phyloP scores from a whole-genome alignment of 2,113 vertebrate genomes.

The Lampris incognitus region DNA sequence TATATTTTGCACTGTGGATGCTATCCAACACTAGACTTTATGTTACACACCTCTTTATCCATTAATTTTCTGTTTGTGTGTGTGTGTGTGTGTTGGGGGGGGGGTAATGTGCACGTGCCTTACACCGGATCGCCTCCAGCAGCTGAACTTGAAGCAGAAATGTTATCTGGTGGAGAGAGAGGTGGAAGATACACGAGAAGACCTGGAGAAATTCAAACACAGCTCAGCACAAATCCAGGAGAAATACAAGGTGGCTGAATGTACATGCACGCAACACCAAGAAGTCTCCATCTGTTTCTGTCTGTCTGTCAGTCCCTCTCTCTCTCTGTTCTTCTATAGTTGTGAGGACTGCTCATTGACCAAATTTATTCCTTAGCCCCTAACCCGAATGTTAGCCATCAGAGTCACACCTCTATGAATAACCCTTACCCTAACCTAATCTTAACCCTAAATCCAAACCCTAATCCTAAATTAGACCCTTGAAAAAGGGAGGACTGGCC shows the following conservation, averaged over 20 bases:
- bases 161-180: constrained; percentile 48
- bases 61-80: neutral
- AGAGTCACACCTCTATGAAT: no score
- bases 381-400: no score
- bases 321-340: no score
- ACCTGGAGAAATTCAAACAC: constrained; percentile 39
- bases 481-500: no score
- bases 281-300: neutral
- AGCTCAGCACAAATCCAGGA: constrained; percentile 44
- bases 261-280: neutral
- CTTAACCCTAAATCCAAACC: no score
- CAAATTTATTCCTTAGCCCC: no score
- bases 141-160: constrained; percentile 62
- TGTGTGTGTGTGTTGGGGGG: neutral
- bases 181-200: constrained; percentile 30
- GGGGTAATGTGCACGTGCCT: constrained; percentile 28
- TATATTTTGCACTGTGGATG: neutral
- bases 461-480: no score
- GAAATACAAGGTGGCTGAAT: constrained; percentile 45
- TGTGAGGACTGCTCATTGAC: no score
- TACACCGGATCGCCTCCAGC: constrained; percentile 18
- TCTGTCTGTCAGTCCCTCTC: no score
- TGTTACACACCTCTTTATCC: no score
- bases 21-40: no score
- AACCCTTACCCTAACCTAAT: no score